A percentile compares a stretch with the other conserved stretches of the same genome.
Conservation (phyloP, 2,113 vertebrate genomes). For the Cyphomyrus plagiostoma region DNA sequence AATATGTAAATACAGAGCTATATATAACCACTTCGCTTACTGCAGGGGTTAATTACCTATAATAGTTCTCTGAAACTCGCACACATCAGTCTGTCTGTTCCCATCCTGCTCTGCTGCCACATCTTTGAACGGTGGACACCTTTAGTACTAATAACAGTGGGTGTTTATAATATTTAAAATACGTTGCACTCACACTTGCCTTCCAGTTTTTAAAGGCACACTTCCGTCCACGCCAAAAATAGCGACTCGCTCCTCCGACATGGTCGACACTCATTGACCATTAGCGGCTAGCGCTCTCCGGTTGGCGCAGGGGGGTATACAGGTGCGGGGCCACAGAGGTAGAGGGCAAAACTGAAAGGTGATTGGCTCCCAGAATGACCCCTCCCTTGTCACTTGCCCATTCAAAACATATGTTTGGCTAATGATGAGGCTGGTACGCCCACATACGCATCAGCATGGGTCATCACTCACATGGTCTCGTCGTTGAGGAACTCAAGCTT, state of each 20-base stretch:
- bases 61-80: slow-evolving; percentile 18
- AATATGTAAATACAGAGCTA: not conserved
- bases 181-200: slow-evolving; percentile 27
- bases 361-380: not conserved
- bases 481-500: slow-evolving; percentile 77
- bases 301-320: slow-evolving; percentile 33
- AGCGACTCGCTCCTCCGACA: not conserved
- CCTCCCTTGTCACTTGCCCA: not conserved
- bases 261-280: slow-evolving; percentile 14
- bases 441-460: slow-evolving; percentile 6
- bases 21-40: not conserved
- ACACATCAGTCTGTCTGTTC: slow-evolving; percentile 32
- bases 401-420: not conserved
- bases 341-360: not conserved
- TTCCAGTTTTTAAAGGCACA: not conserved
- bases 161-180: slow-evolving; percentile 13
- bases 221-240: not conserved
- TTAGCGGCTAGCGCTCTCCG: slow-evolving; percentile 34
- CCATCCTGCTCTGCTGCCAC: slow-evolving; percentile 18
- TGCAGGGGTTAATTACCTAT: not conserved
- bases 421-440: not conserved
- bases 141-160: not conserved
- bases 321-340: not conserved
- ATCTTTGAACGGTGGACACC: not conserved
- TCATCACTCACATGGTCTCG: slow-evolving; percentile 70